Conservation (phyloP, 2,113 vertebrate genomes). For the Gadus chalcogrammus region DNA sequence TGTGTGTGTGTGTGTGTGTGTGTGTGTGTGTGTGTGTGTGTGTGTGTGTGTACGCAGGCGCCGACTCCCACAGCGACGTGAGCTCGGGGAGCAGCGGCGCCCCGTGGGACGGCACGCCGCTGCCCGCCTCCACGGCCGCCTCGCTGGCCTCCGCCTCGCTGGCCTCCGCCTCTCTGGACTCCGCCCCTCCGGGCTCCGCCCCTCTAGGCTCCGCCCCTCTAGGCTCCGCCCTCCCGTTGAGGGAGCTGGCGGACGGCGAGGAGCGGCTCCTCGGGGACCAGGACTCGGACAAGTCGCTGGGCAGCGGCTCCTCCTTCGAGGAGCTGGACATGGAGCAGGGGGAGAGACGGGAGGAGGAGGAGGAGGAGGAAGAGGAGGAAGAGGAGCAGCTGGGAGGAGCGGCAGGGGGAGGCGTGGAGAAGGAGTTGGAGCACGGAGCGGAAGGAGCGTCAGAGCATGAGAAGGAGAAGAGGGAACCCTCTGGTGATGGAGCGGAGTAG, state of each 20-base stretch:
- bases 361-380: slow-evolving; percentile 27
- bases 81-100: slow-evolving; percentile 80
- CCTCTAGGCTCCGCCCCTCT: slow-evolving; percentile 56
- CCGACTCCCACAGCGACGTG: slow-evolving; percentile 71
- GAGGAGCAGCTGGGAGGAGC: slow-evolving; percentile 16
- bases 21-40: neutral
- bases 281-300: slow-evolving; percentile 84
- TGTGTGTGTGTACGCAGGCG: slow-evolving; percentile 53
- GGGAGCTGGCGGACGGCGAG: slow-evolving; percentile 71
- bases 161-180: slow-evolving; percentile 65
- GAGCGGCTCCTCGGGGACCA: slow-evolving; percentile 61
- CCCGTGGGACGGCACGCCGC: slow-evolving; percentile 80
- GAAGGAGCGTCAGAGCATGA: slow-evolving; percentile 34
- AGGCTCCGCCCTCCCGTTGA: slow-evolving; percentile 62
- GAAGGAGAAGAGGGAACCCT: slow-evolving; percentile 34
- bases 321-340: slow-evolving; percentile 88
- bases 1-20: neutral
- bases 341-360: slow-evolving; percentile 29
- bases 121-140: slow-evolving; percentile 74
- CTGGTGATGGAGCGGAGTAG: slow-evolving; percentile 50
- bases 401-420: slow-evolving; percentile 12
- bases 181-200: slow-evolving; percentile 57
- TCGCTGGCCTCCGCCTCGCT: slow-evolving; percentile 48
- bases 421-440: slow-evolving; percentile 18
- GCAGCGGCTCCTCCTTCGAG: slow-evolving; percentile 93